Percentiles rank a stretch among this genome's conserved stretches.
These are phyloP conservation scores for Mus musculus DNA, from an alignment of 2,113 vertebrate species.

Conservation along the genomic window DNA sequence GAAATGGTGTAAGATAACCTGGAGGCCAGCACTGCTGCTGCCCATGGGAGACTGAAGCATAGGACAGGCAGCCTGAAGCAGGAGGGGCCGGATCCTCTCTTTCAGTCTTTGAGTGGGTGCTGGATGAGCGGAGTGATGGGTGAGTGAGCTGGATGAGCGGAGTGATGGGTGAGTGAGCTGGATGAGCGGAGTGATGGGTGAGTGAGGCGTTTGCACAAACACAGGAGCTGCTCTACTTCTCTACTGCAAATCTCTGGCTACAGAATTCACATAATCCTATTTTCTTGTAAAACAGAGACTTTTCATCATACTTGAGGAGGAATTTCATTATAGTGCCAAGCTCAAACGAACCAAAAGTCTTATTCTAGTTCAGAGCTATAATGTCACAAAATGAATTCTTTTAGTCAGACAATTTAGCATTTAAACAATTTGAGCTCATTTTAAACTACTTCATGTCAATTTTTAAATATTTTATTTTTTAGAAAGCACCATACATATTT, in stretches of 20 bases:
- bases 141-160: no score
- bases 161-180: neutral
- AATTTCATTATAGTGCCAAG: slow-evolving; percentile 42
- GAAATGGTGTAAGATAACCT: neutral
- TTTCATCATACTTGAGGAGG: neutral
- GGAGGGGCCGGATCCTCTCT: no score
- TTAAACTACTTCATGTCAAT: slow-evolving; percentile 15
- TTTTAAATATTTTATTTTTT: slow-evolving; percentile 54
- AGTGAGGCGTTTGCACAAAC: neutral
- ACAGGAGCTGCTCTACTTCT: neutral
- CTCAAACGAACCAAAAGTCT: slow-evolving; percentile 56
- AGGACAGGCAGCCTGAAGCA: neutral
- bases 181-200: neutral
- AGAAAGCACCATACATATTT: neutral
- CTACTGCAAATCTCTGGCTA: neutral
- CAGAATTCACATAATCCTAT: neutral
- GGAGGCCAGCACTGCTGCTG: neutral
- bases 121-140: neutral
- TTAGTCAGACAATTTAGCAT: slow-evolving; percentile 53
- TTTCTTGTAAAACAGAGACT: slow-evolving; percentile 2
- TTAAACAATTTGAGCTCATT: slow-evolving; percentile 34
- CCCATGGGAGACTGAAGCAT: neutral
- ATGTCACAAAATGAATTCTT: slow-evolving; percentile 57
- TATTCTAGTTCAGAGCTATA: slow-evolving; percentile 58
- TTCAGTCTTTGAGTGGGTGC: neutral